Evolutionary conservation across 2,113 vertebrate species (phyloP), one percentile per base, ranked within the genome.

Genomic region (Neodontobutis hainanensis): DNA sequence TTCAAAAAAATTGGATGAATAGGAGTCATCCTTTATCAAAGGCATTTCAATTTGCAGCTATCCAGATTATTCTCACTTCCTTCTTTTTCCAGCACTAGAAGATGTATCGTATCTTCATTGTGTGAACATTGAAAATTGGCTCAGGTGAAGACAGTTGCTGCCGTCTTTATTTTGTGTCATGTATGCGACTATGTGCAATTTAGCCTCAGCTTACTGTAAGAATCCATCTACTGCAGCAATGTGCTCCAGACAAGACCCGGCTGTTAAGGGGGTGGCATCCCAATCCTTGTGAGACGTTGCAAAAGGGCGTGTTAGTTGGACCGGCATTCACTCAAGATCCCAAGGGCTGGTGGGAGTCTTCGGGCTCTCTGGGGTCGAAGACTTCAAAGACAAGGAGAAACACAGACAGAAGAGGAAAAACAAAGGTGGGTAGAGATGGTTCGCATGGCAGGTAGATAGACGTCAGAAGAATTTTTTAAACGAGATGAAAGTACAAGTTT

Each of bases 321-420:
- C 57, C 50, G 84, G 81, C 80, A 81, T 87, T 94, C 92, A 94
- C 85, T 93, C 92, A 91, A 92, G 91, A 87, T 91, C 88, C 93
- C 93, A 93, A 40, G 92, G 92, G 88, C 81, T 90, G 66, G 61
- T 38, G 44, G 92, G 91, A 83, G 87, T 92, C 90, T 90, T 85
- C 83, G 90, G 90, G 86, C 90, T 92, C 92, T 93, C 91, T 0
- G 86, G 88, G 86, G 87, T 85, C 14, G 91, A 90, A 86, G 92
- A 91, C 93, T 94, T 94, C 85, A 91, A 75, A 89, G 82, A 92
- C 66, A 87, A 74, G 82, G 87, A 91, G 80, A 91, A 85, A 92
- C 78, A 92, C 46, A 91, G 84, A 93, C 82, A 93, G 87, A 88
- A 85, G 75, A 93, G 86, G 82, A 90, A 83, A 93, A 89, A 92